Evolutionary conservation across 2,888 invertebrate species (phyloP), one percentile per base, ranked within the genome.

Genomic region (Synanthedon andrenaeformis): DNA sequence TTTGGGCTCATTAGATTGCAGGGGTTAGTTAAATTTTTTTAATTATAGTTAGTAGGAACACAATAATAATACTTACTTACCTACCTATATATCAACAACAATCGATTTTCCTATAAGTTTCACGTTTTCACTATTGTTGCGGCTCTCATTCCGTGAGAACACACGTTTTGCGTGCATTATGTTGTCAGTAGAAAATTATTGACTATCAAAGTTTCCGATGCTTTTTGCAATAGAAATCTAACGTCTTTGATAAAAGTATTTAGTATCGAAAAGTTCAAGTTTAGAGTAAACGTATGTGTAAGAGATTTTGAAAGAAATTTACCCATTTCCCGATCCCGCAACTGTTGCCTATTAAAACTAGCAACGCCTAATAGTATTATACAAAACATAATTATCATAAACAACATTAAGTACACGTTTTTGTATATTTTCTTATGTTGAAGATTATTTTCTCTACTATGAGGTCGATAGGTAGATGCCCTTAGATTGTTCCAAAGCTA

Each of bases 71-170:
- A 45, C 11, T 14, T 10, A n/a, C n/a, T n/a, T n/a, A n/a, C n/a
- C n/a, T n/a, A n/a, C n/a, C n/a, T n/a, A 5, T 45, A n/a, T 51
- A 61, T 68, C 64, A 72, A 72, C 67, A 57, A 62, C 58, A 61
- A 64, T 63, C 53, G 63, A 69, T 66, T 68, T 70, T 67, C 66
- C 65, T 67, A 61, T 62, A 57, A 66, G 70, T 76, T 76, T 74
- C 75, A 67, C 74, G 66, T 59, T 56, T 62, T 63, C 58, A 35
- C 35, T 45, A 12, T 45, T 45, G 58, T 60, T 60, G 62, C 49
- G 23, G 8, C 23, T 67, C 61, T 57, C 61, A 54, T 63, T 67
- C 60, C 71, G 69, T 77, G 76, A 59, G 76, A 76, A 70, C 45
- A 13, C 14, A 45, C 14, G 45, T 45, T 45, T 45, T 45, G 45